phyloP scores from a whole-genome alignment of 1,140 invertebrate genomes.

The Manduca sexta region DNA sequence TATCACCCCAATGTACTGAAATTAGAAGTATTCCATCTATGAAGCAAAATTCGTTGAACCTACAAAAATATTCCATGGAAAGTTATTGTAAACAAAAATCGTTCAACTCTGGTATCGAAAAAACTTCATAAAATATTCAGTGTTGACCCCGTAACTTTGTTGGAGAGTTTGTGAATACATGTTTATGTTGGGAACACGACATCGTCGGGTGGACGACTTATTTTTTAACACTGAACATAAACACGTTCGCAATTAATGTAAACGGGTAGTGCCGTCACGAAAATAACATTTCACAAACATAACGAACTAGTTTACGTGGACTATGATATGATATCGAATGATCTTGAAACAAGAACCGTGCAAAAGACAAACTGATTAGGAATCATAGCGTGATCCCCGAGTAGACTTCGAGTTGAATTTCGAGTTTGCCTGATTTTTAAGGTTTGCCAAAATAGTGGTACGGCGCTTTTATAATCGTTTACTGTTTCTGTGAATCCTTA shows the following conservation, averaged over 20 bases:
- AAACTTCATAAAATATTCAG: no score
- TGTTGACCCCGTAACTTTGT: not conserved
- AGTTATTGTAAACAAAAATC: no score
- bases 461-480: no score
- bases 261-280: slow-evolving; percentile 9
- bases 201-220: slow-evolving; percentile 7
- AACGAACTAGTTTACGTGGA: slow-evolving; percentile 2
- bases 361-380: not conserved
- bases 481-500: no score
- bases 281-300: slow-evolving; percentile 13
- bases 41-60: no score
- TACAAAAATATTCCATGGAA: no score
- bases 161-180: not conserved
- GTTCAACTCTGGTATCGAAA: no score
- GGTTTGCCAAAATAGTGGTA: no score
- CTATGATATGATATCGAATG: not conserved
- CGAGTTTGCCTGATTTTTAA: no score
- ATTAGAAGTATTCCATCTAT: no score
- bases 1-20: no score
- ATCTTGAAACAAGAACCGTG: not conserved
- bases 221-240: slow-evolving; percentile 21
- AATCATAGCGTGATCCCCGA: not conserved
- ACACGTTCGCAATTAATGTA: not conserved
- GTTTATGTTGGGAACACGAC: not conserved
- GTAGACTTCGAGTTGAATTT: not conserved